Evolutionary conservation across 2,113 vertebrate genomes (phyloP).

Genomic region (Cathartes aura): DNA sequence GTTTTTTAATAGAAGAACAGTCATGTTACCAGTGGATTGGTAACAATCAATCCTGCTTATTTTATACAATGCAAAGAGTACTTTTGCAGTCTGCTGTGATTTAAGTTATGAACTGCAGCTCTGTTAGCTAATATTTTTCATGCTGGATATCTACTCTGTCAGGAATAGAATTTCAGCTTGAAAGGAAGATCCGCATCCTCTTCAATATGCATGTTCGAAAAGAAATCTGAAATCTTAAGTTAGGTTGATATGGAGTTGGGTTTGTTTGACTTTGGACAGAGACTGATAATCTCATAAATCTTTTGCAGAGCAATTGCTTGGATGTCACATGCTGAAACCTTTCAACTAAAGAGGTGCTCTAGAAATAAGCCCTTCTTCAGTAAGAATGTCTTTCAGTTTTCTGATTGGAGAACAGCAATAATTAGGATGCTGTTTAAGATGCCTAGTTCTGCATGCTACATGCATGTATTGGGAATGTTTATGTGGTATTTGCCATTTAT

Average conservation of each 20-base stretch:
- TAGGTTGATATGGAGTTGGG: not conserved
- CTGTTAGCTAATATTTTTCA: not conserved
- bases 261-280: not conserved
- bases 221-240: not conserved
- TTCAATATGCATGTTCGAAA: not conserved
- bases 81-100: not conserved
- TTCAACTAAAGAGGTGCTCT: not conserved
- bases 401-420: not conserved
- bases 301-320: not conserved
- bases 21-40: not conserved
- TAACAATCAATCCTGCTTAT: not conserved
- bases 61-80: not conserved
- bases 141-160: not conserved
- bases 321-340: not conserved
- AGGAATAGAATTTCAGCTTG: not conserved
- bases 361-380: not conserved
- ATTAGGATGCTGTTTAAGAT: not conserved
- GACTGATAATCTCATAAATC: not conserved
- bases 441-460: not conserved
- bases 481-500: not conserved
- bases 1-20: not conserved
- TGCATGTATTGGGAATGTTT: not conserved
- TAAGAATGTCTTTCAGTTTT: not conserved
- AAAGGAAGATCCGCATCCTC: not conserved
- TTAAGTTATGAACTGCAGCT: slow-evolving; percentile 10